A percentile compares a stretch with the other conserved stretches of the same genome.
These are phyloP conservation scores for Festucalex cinctus DNA, from an alignment of 2,113 vertebrate genomes.

Conservation along the genomic window DNA sequence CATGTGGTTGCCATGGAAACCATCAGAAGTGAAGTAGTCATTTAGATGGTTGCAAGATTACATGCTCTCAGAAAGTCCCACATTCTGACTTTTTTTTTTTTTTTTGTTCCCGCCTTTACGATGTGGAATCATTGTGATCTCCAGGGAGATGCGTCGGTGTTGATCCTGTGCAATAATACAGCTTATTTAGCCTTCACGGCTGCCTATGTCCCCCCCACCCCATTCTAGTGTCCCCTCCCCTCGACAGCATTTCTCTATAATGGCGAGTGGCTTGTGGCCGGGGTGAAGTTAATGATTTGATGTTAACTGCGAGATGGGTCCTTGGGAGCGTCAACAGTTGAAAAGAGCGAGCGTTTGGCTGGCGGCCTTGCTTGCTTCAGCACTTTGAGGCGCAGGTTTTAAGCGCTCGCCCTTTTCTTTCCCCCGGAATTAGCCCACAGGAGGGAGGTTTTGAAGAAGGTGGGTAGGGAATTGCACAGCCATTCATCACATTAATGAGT, in stretches of 20 bases:
- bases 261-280: slow-evolving; percentile 40
- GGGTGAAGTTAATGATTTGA: slow-evolving; percentile 64
- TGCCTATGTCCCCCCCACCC: slow-evolving; percentile 4
- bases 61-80: not conserved
- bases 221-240: slow-evolving; percentile 15
- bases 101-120: slow-evolving; percentile 38
- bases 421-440: slow-evolving; percentile 49
- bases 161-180: slow-evolving; percentile 40
- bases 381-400: slow-evolving; percentile 54
- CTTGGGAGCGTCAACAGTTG: slow-evolving; percentile 48
- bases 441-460: slow-evolving; percentile 29
- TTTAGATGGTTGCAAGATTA: not conserved
- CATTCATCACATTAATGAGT: slow-evolving; percentile 71
- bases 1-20: not conserved
- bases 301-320: slow-evolving; percentile 59
- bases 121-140: slow-evolving; percentile 33
- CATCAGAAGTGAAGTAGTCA: not conserved
- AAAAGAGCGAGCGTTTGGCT: slow-evolving; percentile 54
- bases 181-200: slow-evolving; percentile 30
- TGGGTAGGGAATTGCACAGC: slow-evolving; percentile 35
- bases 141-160: slow-evolving; percentile 9
- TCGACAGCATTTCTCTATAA: slow-evolving; percentile 27
- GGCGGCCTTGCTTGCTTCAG: slow-evolving; percentile 64
- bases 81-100: slow-evolving; percentile 12
- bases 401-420: slow-evolving; percentile 44